Percentiles rank a stretch among this genome's conserved stretches.
These are phyloP conservation scores for Bagarius yarrelli DNA, from an alignment of 2,113 vertebrate genomes.

Conservation along the genomic window DNA sequence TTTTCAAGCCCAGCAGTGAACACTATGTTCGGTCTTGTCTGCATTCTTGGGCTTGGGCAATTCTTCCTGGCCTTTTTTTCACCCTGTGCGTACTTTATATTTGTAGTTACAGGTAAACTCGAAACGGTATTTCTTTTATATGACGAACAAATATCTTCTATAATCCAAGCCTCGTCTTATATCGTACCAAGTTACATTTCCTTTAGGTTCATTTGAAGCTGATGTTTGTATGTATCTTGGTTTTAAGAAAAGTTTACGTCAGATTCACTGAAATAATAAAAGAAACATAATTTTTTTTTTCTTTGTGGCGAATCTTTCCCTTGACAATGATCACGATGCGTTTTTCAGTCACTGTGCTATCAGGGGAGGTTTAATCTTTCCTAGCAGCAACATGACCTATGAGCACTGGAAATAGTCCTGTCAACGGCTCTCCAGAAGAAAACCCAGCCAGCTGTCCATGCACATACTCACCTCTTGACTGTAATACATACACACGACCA, in stretches of 20 bases:
- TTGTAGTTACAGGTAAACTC: background rate
- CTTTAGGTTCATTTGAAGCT: background rate
- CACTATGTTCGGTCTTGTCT: background rate
- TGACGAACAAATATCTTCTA: background rate
- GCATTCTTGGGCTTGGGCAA: background rate
- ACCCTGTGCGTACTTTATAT: background rate
- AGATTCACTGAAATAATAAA: no score
- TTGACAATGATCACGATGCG: background rate
- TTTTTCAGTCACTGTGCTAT: conserved; percentile 26
- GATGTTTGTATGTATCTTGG: no score
- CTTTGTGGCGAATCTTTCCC: background rate
- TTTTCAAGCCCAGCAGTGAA: background rate
- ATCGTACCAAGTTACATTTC: background rate
- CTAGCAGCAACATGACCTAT: conserved; percentile 37
- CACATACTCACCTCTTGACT: conserved; percentile 39
- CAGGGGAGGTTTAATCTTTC: conserved; percentile 32
- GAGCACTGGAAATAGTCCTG: conserved; percentile 50
- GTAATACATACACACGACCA: conserved; percentile 33
- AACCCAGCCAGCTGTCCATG: conserved; percentile 46
- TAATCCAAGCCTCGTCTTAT: background rate
- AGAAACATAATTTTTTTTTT: background rate
- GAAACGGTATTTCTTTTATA: background rate
- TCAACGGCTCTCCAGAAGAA: conserved; percentile 37
- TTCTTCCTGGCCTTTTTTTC: background rate
- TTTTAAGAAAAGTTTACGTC: no score